Base-by-base conservation (phyloP, 2,113 vertebrate species). In the Emberiza fucata region DNA sequence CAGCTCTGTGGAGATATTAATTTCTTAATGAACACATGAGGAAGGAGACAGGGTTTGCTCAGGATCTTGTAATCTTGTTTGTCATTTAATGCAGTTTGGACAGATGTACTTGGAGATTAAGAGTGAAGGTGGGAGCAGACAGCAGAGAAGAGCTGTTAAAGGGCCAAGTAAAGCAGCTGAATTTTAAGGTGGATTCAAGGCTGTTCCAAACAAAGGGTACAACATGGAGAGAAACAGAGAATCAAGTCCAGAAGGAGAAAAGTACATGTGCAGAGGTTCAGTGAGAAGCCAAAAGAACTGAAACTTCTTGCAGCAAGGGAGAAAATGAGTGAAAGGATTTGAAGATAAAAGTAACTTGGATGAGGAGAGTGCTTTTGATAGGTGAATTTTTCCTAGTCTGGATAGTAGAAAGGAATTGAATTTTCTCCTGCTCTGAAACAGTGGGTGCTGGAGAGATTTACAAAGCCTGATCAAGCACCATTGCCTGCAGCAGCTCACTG, bases 71-170 rank as follows among this genome's bases (percentile, higher is more conserved):
- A 75, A 57, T 84, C 72, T 70, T 15, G 2, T 92, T 94, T 84
- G 69, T 81, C 48, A 44, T 94, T 92, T 91, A 92, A 90, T 86
- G 87, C 76, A 69, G 75, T 94, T 95, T 92, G 84, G 75, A 59
- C 54, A 94, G 90, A 93, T 78, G 78, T 65, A 87, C 59, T 88
- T 78, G 88, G 78, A 95, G 68, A 96, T 94, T 88, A 54, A 78
- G 65, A 90, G 56, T 59, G 57, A 89, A 93, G 66, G 91, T 84
- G 70, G 86, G 48, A 90, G 40, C 90, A 95, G 90, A 75, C 71
- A 90, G 47, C 50, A 90, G 44, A 81, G 76, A 68, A 57, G 80
- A 94, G 48, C 70, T 95, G 81, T 76, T 89, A 90, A 92, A 92
- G 75, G 82, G 86, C 82, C 92, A 93, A 83, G 72, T 60, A 73